phyloP scores from a whole-genome alignment of 1,140 invertebrate genomes.

The Mactra quadrangularis region DNA sequence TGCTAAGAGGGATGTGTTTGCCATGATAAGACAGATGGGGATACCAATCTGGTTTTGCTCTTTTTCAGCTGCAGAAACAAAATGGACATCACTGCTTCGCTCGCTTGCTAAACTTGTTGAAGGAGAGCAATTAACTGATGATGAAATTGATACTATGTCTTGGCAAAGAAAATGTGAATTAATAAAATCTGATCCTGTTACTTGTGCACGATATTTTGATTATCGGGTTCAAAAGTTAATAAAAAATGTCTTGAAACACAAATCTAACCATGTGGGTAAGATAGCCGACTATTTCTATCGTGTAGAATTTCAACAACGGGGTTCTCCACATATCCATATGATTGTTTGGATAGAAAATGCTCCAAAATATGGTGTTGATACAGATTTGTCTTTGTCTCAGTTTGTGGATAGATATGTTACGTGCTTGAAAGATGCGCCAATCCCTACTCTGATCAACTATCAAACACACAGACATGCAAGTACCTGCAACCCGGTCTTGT shows the following conservation, averaged over 20 bases:
- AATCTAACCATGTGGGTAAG: constrained; percentile 51
- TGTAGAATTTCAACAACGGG: constrained; percentile 83
- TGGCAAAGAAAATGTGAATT: constrained; percentile 46
- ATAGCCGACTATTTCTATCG: constrained; percentile 71
- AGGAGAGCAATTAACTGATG: constrained; percentile 25
- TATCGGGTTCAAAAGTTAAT: constrained; percentile 59
- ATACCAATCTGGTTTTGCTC: no score
- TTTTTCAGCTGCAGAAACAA: constrained; percentile 47
- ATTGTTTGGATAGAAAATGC: constrained; percentile 81
- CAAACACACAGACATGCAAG: constrained; percentile 65
- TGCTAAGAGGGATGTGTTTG: constrained; percentile 27
- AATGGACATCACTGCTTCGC: constrained; percentile 15
- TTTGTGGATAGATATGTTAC: constrained; percentile 61
- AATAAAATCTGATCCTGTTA: constrained; percentile 52
- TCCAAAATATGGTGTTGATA: constrained; percentile 66
- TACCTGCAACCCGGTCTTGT: constrained; percentile 57
- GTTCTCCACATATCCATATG: constrained; percentile 83
- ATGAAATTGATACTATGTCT: constrained; percentile 26
- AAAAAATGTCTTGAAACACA: constrained; percentile 34
- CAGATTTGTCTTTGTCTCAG: constrained; percentile 20
- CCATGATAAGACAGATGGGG: no score
- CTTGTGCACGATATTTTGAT: constrained; percentile 52
- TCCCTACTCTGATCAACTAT: constrained; percentile 40
- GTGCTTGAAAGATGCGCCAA: constrained; percentile 21
- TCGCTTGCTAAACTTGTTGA: constrained; percentile 26